Evolutionary conservation across 2,888 invertebrate genomes (phyloP).

Genomic region (Sialis fuliginosa): DNA sequence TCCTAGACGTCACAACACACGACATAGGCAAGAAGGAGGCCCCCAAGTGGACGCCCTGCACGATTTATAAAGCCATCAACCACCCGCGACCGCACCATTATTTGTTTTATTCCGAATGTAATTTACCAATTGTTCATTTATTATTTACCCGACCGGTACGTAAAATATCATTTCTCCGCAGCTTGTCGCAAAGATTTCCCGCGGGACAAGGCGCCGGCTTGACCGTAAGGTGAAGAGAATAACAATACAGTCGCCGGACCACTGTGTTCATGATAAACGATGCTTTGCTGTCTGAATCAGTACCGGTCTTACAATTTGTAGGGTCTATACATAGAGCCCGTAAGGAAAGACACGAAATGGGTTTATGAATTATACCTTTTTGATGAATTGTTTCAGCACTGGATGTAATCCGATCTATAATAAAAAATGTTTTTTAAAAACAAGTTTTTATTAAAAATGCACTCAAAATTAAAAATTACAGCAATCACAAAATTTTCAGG

Average conservation of each 20-base stretch:
- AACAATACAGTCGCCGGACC: constrained; percentile 11
- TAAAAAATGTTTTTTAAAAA: too few relatives aligned
- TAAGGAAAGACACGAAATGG: too few relatives aligned
- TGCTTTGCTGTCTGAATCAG: too few relatives aligned
- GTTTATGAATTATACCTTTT: too few relatives aligned
- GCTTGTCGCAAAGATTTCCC: constrained; percentile 6
- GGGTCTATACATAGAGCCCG: too few relatives aligned
- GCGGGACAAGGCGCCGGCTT: constrained; percentile 5
- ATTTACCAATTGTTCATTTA: constrained; percentile 7
- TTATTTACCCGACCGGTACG: constrained; percentile 3
- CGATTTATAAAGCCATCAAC: constrained; percentile 5
- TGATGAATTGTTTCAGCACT: too few relatives aligned
- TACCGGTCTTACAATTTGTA: too few relatives aligned
- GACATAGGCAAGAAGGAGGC: background rate
- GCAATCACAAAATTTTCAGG: too few relatives aligned
- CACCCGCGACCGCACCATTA: constrained; percentile 1
- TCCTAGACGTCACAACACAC: too few relatives aligned
- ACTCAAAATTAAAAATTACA: too few relatives aligned
- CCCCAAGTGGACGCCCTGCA: background rate
- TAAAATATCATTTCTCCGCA: constrained; percentile 1
- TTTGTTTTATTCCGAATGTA: constrained; percentile 5
- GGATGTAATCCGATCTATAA: too few relatives aligned
- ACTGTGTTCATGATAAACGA: background rate
- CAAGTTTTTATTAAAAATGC: too few relatives aligned
- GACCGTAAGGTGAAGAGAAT: constrained; percentile 16